These are phyloP conservation scores for Sebastes cheni DNA, from an alignment of 2,797 vertebrate species.

Conservation along the genomic window DNA sequence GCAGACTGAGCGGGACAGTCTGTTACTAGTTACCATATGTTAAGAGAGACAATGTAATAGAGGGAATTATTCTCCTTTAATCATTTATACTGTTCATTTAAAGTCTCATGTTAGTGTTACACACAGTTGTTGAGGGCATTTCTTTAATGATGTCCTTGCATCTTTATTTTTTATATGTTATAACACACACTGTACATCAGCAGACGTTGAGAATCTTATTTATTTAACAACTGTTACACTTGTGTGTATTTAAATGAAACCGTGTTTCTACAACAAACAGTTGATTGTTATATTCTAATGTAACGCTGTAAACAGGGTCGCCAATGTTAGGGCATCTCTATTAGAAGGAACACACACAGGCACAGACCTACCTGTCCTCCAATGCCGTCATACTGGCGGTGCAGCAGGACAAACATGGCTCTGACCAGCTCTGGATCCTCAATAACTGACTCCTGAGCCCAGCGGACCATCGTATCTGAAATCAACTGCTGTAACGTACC, in stretches of 20 bases:
- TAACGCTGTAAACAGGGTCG: neutral
- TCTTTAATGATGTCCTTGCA: neutral
- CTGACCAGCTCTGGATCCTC: slow-evolving; percentile 95
- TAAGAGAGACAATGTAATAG: neutral
- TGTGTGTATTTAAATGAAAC: rapidly evolving
- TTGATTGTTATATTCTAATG: neutral
- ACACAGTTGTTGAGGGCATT: neutral
- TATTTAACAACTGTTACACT: neutral
- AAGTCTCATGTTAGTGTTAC: neutral
- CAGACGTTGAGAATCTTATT: neutral
- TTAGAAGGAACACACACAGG: neutral
- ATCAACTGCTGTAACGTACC: slow-evolving; percentile 94
- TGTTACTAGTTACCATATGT: neutral
- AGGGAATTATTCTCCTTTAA: neutral
- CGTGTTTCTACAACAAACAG: neutral
- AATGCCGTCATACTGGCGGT: slow-evolving; percentile 94
- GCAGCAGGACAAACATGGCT: slow-evolving; percentile 95
- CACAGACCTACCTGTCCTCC: slow-evolving; percentile 83
- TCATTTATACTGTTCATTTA: neutral
- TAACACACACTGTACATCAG: rapidly evolving
- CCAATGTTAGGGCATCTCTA: neutral
- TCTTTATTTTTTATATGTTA: neutral
- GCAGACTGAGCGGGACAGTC: neutral
- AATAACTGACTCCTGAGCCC: slow-evolving; percentile 96
- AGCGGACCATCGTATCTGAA: slow-evolving; percentile 96